These are phyloP conservation scores for Neodiprion virginianus DNA, from an alignment of 1,140 invertebrate genomes.

Conservation along the genomic window DNA sequence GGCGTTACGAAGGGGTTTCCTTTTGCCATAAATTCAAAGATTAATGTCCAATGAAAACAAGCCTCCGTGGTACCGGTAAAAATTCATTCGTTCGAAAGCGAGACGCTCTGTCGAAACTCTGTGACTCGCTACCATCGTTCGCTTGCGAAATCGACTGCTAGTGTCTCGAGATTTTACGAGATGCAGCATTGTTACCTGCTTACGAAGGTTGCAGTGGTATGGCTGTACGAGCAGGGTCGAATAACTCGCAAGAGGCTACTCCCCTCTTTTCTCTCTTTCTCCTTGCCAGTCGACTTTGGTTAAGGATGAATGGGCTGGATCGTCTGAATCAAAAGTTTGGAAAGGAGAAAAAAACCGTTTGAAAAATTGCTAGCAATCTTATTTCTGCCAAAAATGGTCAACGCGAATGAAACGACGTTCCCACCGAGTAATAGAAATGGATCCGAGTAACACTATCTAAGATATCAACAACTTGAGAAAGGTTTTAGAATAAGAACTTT, in stretches of 20 bases:
- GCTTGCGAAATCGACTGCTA: slow-evolving; percentile 36
- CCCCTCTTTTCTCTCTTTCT: too few species aligned
- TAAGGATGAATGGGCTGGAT: too few species aligned
- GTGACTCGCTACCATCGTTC: slow-evolving; percentile 30
- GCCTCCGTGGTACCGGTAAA: neutral
- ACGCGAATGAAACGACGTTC: too few species aligned
- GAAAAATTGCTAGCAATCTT: too few species aligned
- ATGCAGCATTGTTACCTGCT: slow-evolving; percentile 29
- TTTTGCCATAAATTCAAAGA: neutral
- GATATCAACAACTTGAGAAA: too few species aligned
- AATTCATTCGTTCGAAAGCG: neutral
- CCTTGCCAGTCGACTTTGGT: too few species aligned
- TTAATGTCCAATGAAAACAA: neutral
- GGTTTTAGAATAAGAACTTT: too few species aligned
- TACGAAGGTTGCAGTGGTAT: neutral
- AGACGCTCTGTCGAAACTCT: neutral
- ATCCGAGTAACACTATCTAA: too few species aligned
- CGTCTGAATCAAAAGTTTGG: too few species aligned
- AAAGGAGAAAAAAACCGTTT: too few species aligned
- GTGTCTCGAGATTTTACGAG: slow-evolving; percentile 36
- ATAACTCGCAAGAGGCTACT: neutral
- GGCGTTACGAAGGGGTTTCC: neutral
- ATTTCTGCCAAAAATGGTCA: too few species aligned
- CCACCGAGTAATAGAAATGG: too few species aligned
- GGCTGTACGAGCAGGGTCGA: neutral